These are phyloP conservation scores for Leucophenga montana DNA, from an alignment of 2,888 invertebrate species.

Conservation along the genomic window DNA sequence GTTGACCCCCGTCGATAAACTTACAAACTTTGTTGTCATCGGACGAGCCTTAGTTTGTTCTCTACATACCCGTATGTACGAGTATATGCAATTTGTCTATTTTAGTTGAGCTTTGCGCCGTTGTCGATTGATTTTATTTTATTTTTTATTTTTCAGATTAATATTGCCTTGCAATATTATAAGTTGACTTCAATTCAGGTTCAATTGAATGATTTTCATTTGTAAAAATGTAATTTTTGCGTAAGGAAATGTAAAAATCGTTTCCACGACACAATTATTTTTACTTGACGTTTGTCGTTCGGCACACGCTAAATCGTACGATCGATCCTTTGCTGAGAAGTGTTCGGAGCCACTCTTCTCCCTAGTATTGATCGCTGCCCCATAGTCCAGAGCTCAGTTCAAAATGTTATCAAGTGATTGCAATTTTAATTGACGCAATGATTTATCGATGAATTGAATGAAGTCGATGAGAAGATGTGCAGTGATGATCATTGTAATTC, in stretches of 20 bases:
- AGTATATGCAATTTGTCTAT: too few species aligned
- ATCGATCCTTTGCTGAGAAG: too few species aligned
- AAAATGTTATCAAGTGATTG: slow-evolving; percentile 4
- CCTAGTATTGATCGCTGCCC: too few species aligned
- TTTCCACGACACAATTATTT: too few species aligned
- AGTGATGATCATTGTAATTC: neutral
- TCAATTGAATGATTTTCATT: neutral
- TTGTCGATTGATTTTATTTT: neutral
- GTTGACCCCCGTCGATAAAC: neutral
- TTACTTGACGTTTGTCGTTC: too few species aligned
- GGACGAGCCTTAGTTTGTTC: neutral
- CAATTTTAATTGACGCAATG: slow-evolving; percentile 2
- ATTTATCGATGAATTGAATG: neutral
- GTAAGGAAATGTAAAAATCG: too few species aligned
- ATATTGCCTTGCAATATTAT: too few species aligned
- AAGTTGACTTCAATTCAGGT: too few species aligned
- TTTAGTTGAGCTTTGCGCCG: too few species aligned
- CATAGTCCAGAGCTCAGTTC: neutral
- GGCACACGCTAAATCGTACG: too few species aligned
- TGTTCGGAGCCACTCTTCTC: neutral
- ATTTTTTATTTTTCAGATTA: neutral
- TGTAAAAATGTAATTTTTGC: neutral
- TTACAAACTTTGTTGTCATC: neutral
- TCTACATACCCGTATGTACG: neutral
- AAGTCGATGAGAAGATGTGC: neutral